phyloP scores from a whole-genome alignment of 2,888 invertebrate species.

The Desoria tigrina region DNA sequence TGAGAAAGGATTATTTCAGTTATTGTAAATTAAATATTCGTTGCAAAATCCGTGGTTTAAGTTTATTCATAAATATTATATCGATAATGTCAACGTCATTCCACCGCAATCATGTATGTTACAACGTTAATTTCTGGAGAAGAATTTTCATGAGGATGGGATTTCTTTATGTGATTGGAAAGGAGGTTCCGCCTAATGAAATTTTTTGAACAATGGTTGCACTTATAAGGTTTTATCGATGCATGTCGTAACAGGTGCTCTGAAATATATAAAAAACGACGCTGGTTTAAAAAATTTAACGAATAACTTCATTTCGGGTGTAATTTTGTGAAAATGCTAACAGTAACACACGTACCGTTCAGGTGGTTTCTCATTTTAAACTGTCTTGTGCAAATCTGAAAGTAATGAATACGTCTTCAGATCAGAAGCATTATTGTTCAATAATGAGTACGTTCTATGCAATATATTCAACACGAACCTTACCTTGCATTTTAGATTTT shows the following conservation, averaged over 20 bases:
- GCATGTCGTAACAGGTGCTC: slow-evolving; percentile 38
- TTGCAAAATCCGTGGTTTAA: too few species aligned
- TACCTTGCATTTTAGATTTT: slow-evolving; percentile 41
- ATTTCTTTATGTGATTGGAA: slow-evolving; percentile 19
- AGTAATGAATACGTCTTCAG: slow-evolving; percentile 3
- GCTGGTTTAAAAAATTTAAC: too few species aligned
- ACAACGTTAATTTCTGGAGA: too few species aligned
- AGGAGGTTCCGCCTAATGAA: slow-evolving; percentile 1
- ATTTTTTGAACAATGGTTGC: slow-evolving; percentile 24
- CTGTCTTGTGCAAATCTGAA: slow-evolving; percentile 28
- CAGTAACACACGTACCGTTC: too few species aligned
- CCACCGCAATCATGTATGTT: too few species aligned
- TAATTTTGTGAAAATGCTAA: too few species aligned
- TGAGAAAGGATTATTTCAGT: too few species aligned
- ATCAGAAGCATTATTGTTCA: not conserved
- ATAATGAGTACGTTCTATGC: not conserved
- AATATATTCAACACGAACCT: too few species aligned
- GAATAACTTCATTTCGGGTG: too few species aligned
- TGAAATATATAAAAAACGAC: not conserved
- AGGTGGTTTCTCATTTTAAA: slow-evolving; percentile 28
- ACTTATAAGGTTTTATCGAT: slow-evolving; percentile 26
- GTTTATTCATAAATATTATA: too few species aligned
- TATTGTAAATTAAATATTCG: too few species aligned
- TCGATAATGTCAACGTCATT: too few species aligned
- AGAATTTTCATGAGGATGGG: slow-evolving; percentile 7